A percentile compares a stretch with the other conserved stretches of the same genome.
Conservation (phyloP, 2,797 vertebrate genomes). For the Periparus ater region DNA sequence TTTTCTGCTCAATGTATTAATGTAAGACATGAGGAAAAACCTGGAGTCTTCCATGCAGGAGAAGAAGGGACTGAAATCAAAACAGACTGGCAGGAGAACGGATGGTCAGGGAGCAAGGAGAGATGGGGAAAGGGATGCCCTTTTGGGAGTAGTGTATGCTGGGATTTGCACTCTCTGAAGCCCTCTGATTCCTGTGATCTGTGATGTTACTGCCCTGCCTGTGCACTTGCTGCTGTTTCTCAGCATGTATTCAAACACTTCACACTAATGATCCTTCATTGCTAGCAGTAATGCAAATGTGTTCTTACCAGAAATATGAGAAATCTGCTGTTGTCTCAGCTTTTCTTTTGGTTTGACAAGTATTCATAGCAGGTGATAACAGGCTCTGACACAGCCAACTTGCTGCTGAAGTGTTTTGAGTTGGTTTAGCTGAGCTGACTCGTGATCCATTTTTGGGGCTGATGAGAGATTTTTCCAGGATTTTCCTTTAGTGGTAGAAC, state of each 20-base stretch:
- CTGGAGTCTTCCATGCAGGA: background rate
- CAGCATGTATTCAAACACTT: background rate
- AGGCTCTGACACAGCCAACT: constrained; percentile 2
- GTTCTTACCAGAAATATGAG: background rate
- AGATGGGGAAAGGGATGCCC: background rate
- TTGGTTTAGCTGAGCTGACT: constrained; percentile 2
- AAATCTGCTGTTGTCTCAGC: constrained; percentile 23
- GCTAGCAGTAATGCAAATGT: constrained; percentile 14
- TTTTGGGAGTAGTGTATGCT: background rate
- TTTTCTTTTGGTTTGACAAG: constrained; percentile 46
- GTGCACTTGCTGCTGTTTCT: background rate
- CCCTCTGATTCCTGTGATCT: background rate
- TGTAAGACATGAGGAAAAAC: background rate
- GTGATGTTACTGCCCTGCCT: background rate
- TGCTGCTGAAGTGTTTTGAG: background rate
- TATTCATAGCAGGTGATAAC: background rate
- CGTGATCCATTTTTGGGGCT: background rate
- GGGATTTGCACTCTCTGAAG: background rate
- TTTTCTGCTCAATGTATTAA: background rate
- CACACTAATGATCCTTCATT: background rate
- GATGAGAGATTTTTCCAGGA: background rate
- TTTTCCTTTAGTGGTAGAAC: background rate
- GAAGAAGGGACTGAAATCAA: background rate
- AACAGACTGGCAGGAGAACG: background rate
- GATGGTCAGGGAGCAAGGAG: background rate